A percentile compares a stretch with the other conserved stretches of the same genome.
Conservation (phyloP, 2,888 invertebrate species). For the Argyresthia albistria region DNA sequence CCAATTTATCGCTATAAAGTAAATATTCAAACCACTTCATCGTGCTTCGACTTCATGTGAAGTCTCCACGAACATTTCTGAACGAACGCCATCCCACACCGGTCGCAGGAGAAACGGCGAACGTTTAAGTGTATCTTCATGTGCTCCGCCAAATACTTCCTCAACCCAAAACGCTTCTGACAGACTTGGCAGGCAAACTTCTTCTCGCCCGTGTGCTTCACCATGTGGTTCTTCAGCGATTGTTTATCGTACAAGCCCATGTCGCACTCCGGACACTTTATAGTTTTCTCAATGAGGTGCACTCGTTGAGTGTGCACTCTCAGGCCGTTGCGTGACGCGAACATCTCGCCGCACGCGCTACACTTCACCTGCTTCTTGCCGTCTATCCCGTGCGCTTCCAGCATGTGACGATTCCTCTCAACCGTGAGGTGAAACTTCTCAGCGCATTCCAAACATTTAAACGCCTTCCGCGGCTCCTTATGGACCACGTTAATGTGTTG, state of each 20-base stretch:
- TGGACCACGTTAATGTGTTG: background rate
- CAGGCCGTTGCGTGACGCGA: no score
- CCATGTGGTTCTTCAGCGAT: conserved; percentile 33
- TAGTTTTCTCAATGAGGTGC: background rate
- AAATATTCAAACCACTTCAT: no score
- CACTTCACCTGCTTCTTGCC: no score
- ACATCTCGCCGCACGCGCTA: no score
- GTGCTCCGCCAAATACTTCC: conserved; percentile 36
- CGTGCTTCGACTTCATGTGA: conserved; percentile 15
- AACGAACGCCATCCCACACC: conserved; percentile 26
- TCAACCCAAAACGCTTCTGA: conserved; percentile 32
- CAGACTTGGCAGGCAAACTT: conserved; percentile 38
- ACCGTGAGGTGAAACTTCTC: no score
- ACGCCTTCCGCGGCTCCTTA: conserved; percentile 15
- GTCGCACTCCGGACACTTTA: conserved; percentile 26
- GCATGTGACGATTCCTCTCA: no score
- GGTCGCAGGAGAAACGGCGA: conserved; percentile 25
- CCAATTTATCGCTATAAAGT: no score
- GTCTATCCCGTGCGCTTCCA: no score
- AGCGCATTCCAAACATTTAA: no score
- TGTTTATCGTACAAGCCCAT: conserved; percentile 35
- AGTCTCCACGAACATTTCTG: conserved; percentile 8
- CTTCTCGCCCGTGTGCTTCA: conserved; percentile 30
- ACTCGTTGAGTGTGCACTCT: no score
- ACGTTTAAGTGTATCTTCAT: conserved; percentile 31